phyloP scores from a whole-genome alignment of 1,140 invertebrate species.

The Trichonephila clavipes region DNA sequence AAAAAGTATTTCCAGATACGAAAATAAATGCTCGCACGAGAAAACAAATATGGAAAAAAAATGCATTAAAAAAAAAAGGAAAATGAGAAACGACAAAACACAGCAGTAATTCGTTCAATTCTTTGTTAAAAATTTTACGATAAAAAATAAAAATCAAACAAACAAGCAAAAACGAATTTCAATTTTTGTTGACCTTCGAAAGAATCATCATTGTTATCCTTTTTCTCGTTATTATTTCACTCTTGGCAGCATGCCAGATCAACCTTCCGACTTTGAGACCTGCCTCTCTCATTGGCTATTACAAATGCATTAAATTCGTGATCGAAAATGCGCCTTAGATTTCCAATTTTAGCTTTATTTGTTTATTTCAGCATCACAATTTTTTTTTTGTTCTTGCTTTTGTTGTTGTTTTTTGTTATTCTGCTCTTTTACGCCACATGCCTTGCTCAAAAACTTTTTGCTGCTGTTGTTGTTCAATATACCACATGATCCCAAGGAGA shows the following conservation, averaged over 20 bases:
- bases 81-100: conserved; percentile 31
- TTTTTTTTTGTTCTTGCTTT: conserved; percentile 2
- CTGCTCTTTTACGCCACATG: conserved; percentile 17
- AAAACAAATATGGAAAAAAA: background rate
- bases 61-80: conserved; percentile 18
- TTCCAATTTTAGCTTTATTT: conserved; percentile 69
- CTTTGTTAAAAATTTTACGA: conserved; percentile 9
- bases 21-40: conserved; percentile 32
- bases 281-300: conserved; percentile 74
- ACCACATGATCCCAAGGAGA: conserved; percentile 52
- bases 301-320: conserved; percentile 75
- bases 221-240: conserved; percentile 36
- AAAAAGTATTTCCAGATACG: conserved; percentile 18
- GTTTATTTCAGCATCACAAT: conserved; percentile 65
- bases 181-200: conserved; percentile 62
- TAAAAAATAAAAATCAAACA: conserved; percentile 37
- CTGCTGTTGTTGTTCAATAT: no score
- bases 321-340: conserved; percentile 63
- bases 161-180: conserved; percentile 28
- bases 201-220: conserved; percentile 59
- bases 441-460: background rate
- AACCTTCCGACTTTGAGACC: conserved; percentile 38
- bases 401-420: background rate
- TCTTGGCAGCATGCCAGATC: conserved; percentile 59
- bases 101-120: conserved; percentile 37